Conservation (phyloP, 2,888 invertebrate species). For the Agonum fuliginosum region DNA sequence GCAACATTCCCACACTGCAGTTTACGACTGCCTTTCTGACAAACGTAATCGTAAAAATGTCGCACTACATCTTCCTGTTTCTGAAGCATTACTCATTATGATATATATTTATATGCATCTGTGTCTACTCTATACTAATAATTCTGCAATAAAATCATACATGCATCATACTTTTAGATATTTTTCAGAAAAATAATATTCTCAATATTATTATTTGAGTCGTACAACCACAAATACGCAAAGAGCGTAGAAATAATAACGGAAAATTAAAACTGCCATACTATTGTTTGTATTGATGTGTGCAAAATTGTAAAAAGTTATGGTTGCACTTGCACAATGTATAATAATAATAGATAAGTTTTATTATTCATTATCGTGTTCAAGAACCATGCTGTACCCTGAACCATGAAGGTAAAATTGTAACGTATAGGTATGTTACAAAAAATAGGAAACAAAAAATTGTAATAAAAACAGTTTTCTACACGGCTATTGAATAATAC, state of each 20-base stretch:
- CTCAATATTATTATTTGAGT: background rate
- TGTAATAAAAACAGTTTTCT: too few species aligned
- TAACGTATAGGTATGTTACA: too few species aligned
- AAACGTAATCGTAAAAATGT: slow-evolving; percentile 45
- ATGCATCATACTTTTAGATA: slow-evolving; percentile 4
- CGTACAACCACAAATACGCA: background rate
- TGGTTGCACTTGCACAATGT: slow-evolving; percentile 7
- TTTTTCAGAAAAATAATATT: background rate
- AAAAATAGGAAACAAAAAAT: too few species aligned
- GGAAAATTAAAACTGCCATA: slow-evolving; percentile 19
- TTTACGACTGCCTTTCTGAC: slow-evolving; percentile 41
- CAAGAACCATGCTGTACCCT: too few species aligned
- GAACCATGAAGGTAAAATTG: too few species aligned
- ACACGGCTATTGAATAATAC: too few species aligned
- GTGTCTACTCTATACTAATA: slow-evolving; percentile 18
- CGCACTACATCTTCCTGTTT: slow-evolving; percentile 29
- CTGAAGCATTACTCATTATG: slow-evolving; percentile 37
- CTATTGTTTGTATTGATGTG: slow-evolving; percentile 39
- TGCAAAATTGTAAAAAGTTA: slow-evolving; percentile 5
- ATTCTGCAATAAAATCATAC: slow-evolving; percentile 23
- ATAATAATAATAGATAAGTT: too few species aligned
- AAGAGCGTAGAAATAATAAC: slow-evolving; percentile 2
- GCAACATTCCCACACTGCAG: slow-evolving; percentile 25
- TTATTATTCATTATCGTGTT: background rate
- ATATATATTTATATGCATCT: slow-evolving; percentile 23